Base-by-base conservation (phyloP, 2,797 vertebrate genomes). In the Oreonectes daqikongensis region DNA sequence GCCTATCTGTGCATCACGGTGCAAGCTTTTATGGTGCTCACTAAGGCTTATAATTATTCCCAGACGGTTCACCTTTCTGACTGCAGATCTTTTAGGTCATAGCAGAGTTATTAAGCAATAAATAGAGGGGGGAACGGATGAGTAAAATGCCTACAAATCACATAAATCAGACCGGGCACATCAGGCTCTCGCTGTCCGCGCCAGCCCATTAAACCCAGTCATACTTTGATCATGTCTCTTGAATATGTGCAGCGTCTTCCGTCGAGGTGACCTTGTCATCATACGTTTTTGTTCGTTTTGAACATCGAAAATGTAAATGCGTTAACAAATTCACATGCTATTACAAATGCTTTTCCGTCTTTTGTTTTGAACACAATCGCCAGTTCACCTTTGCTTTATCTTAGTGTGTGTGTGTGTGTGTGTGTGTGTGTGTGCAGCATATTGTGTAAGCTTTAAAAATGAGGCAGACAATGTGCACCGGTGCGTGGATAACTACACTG, bases 31-130 rank as follows among this genome's bases (percentile, higher is more conserved):
- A 60, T 69, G 65, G 28, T 65, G 70, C 69, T 78, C 71, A 50
- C 69, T 32, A 71, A 63, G n/a, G 57, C 77, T 85, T 66, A 73
- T 80, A 78, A 85, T 81, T 81, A 83, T 79, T 71, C 68, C 64
- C 74, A 78, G 74, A 42, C 67, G 55, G 48, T 48, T 83, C 81
- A 81, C 77, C 79, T 76, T 70, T 75, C 53, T 72, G 65, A 52
- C 55, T 61, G 61, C 74, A 28, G 44, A 72, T 78, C 26, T 44
- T 69, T 59, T 48, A 70, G 69, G 77, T 83, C 63, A 69, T 40
- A 24, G n/a, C 70, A 78, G 63, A 75, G 80, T 75, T 80, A 75
- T 80, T 64, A 66, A 53, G 67, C 70, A 69, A 69, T 72, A 81
- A 75, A 55, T 72, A 48, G 64, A 72, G 72, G 17, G 46, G 68